Base-by-base conservation (phyloP, 2,113 vertebrate genomes). In the Melanerpes formicivorus region DNA sequence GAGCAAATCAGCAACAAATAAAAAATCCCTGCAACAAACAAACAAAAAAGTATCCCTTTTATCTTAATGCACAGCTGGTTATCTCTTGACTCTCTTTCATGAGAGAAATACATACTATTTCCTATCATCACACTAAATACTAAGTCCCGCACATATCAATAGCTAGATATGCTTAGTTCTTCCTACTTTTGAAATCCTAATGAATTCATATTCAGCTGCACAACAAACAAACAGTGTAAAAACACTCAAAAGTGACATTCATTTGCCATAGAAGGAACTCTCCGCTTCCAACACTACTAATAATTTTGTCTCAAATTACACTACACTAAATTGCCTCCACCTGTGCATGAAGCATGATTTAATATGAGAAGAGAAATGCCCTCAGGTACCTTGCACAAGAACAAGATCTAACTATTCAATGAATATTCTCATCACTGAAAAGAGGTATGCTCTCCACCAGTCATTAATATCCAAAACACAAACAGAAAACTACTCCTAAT, bases 291-390 rank as follows among this genome's bases (percentile, higher is more conserved):
- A 79, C 23, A 63, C 6, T 27, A 32, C 14, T 59, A 88, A 46
- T 62, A 88, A 92, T 63, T 86, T 90, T 60, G 87, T 40, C 42
- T 70, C 52, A 88, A 93, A 93, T 87, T 42, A 71, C 71, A 84
- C 63, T 66, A 72, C 40, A 63, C 22, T 81, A 77, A 88, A 87
- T 26, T 67, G 46, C 19, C 62, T 81, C 62, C 2, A 2, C 46
- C 67, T 84, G 34, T 52, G 63, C 87, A 87, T 3, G 8, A 92
- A 87, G 67, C n/a, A 55, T 76, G 71, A 66, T 40, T 46, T 90
- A 79, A 89, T 46, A 73, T 0, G 5, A 84, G 77, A 79, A 88
- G 50, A 91, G 26, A 84, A 93, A 76, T 66, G 63, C 34, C 80
- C 55, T 58, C 66, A 46, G 55, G 80, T 59, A 88, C 16, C 27